phyloP scores from a whole-genome alignment of 2,888 invertebrate genomes.

The Punctoribates punctum region DNA sequence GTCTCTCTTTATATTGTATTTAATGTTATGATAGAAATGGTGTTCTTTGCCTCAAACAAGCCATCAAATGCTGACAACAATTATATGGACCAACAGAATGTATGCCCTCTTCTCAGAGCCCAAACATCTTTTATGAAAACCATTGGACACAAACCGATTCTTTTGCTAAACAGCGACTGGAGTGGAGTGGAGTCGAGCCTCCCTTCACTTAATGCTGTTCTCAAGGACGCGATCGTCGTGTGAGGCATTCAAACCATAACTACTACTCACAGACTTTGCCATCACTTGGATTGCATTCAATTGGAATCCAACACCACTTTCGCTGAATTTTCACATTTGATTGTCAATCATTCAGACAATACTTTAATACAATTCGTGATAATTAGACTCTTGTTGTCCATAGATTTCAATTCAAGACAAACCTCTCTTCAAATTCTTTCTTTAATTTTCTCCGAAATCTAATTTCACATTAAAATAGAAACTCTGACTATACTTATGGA shows the following conservation, averaged over 20 bases:
- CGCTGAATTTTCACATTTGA: not conserved
- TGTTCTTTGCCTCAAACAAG: constrained; percentile 21
- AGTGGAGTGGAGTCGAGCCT: not conserved
- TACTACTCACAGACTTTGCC: not conserved
- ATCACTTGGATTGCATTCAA: not conserved
- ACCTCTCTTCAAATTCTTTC: too few relatives aligned
- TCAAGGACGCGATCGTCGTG: constrained; percentile 15
- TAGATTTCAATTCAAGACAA: too few relatives aligned
- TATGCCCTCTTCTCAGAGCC: not conserved
- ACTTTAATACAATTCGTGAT: constrained; percentile 28
- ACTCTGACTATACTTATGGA: too few relatives aligned
- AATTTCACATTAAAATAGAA: too few relatives aligned
- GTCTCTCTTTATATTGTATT: not conserved
- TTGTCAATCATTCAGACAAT: constrained; percentile 32
- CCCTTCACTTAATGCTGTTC: not conserved
- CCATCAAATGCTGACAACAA: constrained; percentile 30
- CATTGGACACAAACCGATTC: constrained; percentile 16
- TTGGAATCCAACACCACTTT: constrained; percentile 6
- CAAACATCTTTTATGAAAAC: not conserved
- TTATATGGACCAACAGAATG: constrained; percentile 24
- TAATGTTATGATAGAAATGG: constrained; percentile 17
- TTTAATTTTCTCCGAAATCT: too few relatives aligned
- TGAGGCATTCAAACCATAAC: not conserved
- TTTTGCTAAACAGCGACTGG: not conserved
- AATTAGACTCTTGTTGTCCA: not conserved